phyloP scores from a whole-genome alignment of 2,797 vertebrate species.

The Hemibagrus guttatus region DNA sequence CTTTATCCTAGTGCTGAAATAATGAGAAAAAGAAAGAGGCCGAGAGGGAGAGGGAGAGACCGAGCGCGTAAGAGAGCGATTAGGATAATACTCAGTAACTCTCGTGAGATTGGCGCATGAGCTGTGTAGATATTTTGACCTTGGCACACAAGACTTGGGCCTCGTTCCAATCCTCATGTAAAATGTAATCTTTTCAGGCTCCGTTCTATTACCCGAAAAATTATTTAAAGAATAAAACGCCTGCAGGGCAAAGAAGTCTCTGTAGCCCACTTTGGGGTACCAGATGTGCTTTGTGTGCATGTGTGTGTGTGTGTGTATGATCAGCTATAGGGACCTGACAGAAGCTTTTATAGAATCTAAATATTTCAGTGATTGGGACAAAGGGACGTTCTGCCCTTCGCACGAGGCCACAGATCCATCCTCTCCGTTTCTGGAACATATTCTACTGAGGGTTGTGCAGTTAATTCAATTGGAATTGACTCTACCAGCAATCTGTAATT shows the following conservation, averaged over 20 bases:
- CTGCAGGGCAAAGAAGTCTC: constrained; percentile 54
- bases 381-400: constrained; percentile 12
- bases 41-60: constrained; percentile 5
- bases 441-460: constrained; percentile 81
- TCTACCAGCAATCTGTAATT: constrained; percentile 79
- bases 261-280: constrained; percentile 38
- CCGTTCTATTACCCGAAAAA: constrained; percentile 41
- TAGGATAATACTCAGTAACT: constrained; percentile 67
- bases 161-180: constrained; percentile 65
- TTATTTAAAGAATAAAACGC: constrained; percentile 59
- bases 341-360: constrained; percentile 48
- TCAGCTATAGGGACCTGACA: constrained; percentile 22
- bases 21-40: constrained; percentile 57
- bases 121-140: constrained; percentile 76
- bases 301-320: neutral
- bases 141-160: constrained; percentile 72
- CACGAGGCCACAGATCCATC: constrained; percentile 42
- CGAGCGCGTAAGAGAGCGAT: constrained; percentile 46
- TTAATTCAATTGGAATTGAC: constrained; percentile 84
- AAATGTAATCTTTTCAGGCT: constrained; percentile 42
- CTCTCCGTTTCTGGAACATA: constrained; percentile 63
- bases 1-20: constrained; percentile 75
- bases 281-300: neutral
- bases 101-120: constrained; percentile 66
- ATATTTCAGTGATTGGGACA: constrained; percentile 54